Conservation (phyloP, 2,797 vertebrate species). For the Oceanodroma leucorhoa region DNA sequence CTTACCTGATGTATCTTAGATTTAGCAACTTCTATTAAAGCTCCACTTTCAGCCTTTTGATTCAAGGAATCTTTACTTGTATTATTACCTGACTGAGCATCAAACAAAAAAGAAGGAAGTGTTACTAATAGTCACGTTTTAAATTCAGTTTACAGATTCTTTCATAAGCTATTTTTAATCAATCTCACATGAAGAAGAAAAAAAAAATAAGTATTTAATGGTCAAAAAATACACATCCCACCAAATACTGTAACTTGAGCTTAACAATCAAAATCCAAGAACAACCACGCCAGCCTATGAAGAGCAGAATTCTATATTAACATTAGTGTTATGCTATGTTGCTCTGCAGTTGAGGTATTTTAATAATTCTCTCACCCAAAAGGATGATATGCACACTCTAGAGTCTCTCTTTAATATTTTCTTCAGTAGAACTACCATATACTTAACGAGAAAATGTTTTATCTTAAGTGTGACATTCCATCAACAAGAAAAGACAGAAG, state of each 20-base stretch:
- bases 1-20: constrained; percentile 95
- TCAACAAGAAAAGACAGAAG: not conserved
- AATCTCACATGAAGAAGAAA: not conserved
- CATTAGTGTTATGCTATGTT: not conserved
- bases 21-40: constrained; percentile 89
- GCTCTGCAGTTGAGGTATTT: not conserved
- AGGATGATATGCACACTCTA: not conserved
- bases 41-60: constrained; percentile 88
- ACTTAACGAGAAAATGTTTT: not conserved
- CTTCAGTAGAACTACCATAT: not conserved
- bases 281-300: not conserved
- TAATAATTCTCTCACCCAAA: not conserved
- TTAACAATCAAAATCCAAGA: not conserved
- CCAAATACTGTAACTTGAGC: not conserved
- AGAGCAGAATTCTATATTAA: not conserved
- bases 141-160: not conserved
- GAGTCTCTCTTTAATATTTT: not conserved
- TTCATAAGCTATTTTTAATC: not conserved
- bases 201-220: not conserved
- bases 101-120: not conserved
- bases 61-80: constrained; percentile 84
- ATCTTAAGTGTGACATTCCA: not conserved
- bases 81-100: constrained; percentile 80
- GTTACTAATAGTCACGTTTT: not conserved
- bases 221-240: not conserved